Percentiles rank a stretch among this genome's conserved stretches.
Conservation (phyloP, 2,797 vertebrate genomes). For the Eupleurogrammus muticus region DNA sequence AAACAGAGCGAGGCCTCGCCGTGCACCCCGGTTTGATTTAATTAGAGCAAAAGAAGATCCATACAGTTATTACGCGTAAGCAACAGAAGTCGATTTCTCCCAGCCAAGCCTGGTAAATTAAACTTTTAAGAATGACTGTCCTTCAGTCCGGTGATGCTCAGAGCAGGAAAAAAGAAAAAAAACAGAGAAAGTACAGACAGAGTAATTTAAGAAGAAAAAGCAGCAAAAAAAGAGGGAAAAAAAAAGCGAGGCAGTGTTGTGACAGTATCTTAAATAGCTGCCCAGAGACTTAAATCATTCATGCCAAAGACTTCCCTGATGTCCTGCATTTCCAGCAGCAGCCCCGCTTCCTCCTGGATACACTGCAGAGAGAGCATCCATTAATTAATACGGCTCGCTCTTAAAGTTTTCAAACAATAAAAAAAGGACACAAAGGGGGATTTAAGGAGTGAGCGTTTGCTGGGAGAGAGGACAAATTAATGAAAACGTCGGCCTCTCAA, state of each 20-base stretch:
- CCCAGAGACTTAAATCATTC: constrained; percentile 36
- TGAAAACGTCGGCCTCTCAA: constrained; percentile 51
- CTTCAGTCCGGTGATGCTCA: constrained; percentile 7
- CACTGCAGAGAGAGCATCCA: constrained; percentile 36
- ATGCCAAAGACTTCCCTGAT: constrained; percentile 49
- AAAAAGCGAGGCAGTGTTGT: constrained; percentile 28
- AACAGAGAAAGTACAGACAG: constrained; percentile 6
- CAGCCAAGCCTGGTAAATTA: neutral
- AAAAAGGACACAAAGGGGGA: constrained; percentile 59
- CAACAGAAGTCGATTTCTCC: constrained; percentile 2
- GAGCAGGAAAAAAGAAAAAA: constrained; percentile 18
- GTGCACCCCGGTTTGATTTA: constrained; percentile 13
- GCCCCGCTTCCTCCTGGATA: constrained; percentile 33
- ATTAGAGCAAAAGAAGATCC: constrained; percentile 15
- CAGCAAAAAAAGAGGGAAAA: neutral
- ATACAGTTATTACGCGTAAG: constrained; percentile 1
- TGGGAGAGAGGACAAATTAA: constrained; percentile 62
- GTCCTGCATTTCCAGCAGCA: constrained; percentile 45
- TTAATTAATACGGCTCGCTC: constrained; percentile 59
- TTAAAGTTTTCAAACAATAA: constrained; percentile 67
- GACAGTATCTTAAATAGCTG: constrained; percentile 42
- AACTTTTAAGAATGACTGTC: constrained; percentile 17
- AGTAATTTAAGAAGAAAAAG: constrained; percentile 13
- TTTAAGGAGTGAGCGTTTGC: constrained; percentile 55
- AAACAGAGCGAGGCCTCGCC: neutral